Conservation (phyloP, 2,888 invertebrate species). For the Balanococcus diminutus region DNA sequence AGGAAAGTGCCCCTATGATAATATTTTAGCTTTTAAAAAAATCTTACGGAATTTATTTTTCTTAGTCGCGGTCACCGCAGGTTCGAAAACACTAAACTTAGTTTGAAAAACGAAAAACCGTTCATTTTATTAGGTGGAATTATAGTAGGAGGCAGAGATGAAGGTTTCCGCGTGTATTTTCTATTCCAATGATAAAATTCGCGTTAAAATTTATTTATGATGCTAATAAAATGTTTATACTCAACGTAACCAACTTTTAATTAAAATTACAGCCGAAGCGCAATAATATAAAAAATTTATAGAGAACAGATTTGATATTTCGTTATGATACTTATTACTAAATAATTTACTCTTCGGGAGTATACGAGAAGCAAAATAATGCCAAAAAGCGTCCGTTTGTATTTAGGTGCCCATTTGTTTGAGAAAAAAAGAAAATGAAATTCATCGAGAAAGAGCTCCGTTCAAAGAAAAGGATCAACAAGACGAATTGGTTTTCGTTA, state of each 20-base stretch:
- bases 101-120: not conserved
- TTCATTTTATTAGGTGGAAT: not conserved
- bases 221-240: constrained; percentile 1
- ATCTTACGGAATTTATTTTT: not conserved
- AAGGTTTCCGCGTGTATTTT: not conserved
- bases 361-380: not conserved
- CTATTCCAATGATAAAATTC: not conserved
- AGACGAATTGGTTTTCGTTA: not conserved
- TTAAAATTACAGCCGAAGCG: not conserved
- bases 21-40: not conserved
- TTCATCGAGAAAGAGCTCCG: not conserved
- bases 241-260: not conserved
- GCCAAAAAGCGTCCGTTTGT: not conserved
- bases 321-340: not conserved
- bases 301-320: not conserved
- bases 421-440: not conserved
- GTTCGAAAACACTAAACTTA: not conserved
- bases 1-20: not conserved
- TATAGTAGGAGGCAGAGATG: not conserved
- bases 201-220: not conserved
- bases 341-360: not conserved
- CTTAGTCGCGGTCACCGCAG: not conserved
- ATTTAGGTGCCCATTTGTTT: not conserved
- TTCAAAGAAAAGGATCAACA: not conserved
- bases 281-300: not conserved